Evolutionary conservation across 2,888 invertebrate species (phyloP).

Genomic region (Trissolcus japonicus): DNA sequence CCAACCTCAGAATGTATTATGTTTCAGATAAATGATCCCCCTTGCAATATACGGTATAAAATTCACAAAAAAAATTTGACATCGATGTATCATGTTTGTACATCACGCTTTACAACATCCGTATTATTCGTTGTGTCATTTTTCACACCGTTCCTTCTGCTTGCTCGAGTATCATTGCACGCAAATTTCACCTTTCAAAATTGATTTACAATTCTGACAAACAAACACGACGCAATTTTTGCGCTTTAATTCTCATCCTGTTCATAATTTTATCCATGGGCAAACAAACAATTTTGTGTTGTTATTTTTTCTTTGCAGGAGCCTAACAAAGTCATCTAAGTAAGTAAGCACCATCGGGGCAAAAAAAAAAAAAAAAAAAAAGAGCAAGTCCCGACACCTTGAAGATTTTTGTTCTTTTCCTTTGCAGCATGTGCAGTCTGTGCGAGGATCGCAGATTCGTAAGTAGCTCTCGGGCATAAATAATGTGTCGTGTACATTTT

Average conservation of each 20-base stretch:
- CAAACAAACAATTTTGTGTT: too few relatives aligned
- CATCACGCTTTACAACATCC: slow-evolving; percentile 41
- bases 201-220: neutral
- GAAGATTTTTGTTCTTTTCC: neutral
- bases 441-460: slow-evolving; percentile 37
- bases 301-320: too few relatives aligned
- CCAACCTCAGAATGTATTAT: slow-evolving; percentile 51
- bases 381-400: slow-evolving; percentile 17
- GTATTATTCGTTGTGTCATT: slow-evolving; percentile 21
- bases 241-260: too few relatives aligned
- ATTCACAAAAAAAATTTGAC: slow-evolving; percentile 36
- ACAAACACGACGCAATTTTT: neutral
- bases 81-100: slow-evolving; percentile 49
- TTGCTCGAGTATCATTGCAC: slow-evolving; percentile 1
- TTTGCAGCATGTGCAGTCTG: slow-evolving; percentile 22
- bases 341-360: slow-evolving; percentile 6
- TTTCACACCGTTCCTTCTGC: slow-evolving; percentile 20
- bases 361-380: slow-evolving; percentile 14
- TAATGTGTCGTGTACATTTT: slow-evolving; percentile 64
- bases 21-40: slow-evolving; percentile 56
- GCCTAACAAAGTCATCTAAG: too few relatives aligned
- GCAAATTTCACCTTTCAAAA: slow-evolving; percentile 1
- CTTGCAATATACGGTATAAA: slow-evolving; percentile 39
- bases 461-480: slow-evolving; percentile 61
- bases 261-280: too few relatives aligned